phyloP scores from a whole-genome alignment of 2,797 vertebrate genomes.

The Sebastes oblongus region DNA sequence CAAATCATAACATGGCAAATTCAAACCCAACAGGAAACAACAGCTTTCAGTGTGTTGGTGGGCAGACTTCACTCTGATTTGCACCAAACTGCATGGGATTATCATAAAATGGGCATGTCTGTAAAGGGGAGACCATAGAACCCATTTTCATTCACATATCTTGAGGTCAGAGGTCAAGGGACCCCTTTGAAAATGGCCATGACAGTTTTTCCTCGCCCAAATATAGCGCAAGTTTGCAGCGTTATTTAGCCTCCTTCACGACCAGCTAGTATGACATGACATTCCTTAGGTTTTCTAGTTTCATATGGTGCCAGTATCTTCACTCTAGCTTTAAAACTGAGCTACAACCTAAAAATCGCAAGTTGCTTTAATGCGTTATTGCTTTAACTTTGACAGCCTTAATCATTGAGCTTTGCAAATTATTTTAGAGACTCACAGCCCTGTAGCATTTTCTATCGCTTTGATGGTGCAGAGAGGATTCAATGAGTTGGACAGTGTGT shows the following conservation, averaged over 20 bases:
- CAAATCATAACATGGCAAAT: not conserved
- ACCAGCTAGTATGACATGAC: too few species aligned
- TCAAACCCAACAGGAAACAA: accelerated
- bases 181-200: too few species aligned
- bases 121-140: not conserved
- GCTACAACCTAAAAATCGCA: too few species aligned
- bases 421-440: not conserved
- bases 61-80: accelerated
- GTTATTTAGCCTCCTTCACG: too few species aligned
- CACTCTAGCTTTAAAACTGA: too few species aligned
- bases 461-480: not conserved
- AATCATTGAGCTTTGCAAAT: not conserved
- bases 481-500: not conserved
- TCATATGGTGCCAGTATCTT: too few species aligned
- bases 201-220: too few species aligned
- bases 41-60: not conserved
- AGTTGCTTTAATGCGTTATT: too few species aligned
- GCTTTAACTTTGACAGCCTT: too few species aligned
- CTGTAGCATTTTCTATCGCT: not conserved
- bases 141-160: not conserved
- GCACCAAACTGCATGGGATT: not conserved
- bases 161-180: too few species aligned
- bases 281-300: too few species aligned
- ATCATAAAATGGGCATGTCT: not conserved
- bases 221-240: too few species aligned